A percentile compares a stretch with the other conserved stretches of the same genome.
These are phyloP conservation scores for Burhinus oedicnemus DNA, from an alignment of 2,113 vertebrate genomes.

Conservation along the genomic window DNA sequence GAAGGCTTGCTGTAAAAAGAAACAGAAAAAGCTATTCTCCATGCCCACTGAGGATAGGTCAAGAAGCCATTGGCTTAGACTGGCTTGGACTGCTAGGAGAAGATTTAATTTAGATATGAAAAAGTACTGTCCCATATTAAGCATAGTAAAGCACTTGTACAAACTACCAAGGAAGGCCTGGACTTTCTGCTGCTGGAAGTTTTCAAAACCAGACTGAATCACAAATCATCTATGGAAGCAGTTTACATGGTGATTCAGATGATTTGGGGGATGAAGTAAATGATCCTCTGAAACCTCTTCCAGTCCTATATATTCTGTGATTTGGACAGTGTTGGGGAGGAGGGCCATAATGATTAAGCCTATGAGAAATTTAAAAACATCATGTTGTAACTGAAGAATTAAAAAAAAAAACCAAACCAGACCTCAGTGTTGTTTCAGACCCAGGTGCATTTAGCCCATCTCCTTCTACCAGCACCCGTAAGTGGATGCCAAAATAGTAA, in stretches of 20 bases:
- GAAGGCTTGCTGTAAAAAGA: not conserved
- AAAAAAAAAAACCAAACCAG: not conserved
- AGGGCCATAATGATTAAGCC: not conserved
- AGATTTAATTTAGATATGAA: slow-evolving; percentile 47
- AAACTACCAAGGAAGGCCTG: not conserved
- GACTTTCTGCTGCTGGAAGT: not conserved
- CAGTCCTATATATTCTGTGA: not conserved
- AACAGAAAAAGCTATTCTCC: not conserved
- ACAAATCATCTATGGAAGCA: rapidly evolving
- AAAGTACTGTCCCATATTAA: not conserved
- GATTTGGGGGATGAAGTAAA: not conserved
- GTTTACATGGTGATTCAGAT: not conserved
- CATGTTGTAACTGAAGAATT: not conserved
- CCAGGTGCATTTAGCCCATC: not conserved
- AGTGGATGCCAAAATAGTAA: not conserved
- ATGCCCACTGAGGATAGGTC: not conserved
- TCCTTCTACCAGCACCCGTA: not conserved
- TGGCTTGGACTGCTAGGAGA: not conserved
- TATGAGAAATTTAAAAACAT: not conserved
- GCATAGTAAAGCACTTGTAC: not conserved
- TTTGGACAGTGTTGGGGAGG: not conserved
- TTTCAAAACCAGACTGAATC: not conserved
- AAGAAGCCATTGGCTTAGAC: not conserved
- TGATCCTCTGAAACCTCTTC: not conserved
- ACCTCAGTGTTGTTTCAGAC: not conserved